A percentile compares a stretch with the other conserved stretches of the same genome.
Conservation (phyloP, 1,140 invertebrate genomes). For the Bombyx mandarina region DNA sequence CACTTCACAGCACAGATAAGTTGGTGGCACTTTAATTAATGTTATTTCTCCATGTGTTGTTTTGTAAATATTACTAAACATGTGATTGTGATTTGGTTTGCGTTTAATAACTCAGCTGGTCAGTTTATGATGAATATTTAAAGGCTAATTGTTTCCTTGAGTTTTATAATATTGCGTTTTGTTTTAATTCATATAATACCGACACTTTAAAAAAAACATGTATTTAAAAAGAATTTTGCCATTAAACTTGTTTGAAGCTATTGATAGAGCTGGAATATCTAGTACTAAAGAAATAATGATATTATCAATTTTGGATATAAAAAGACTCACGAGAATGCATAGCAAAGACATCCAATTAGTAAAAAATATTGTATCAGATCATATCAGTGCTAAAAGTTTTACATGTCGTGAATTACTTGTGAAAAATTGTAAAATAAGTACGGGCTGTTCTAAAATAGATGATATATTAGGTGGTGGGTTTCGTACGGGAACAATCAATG, state of each 20-base stretch:
- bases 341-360: conserved; percentile 37
- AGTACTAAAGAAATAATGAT: conserved; percentile 41
- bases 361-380: conserved; percentile 35
- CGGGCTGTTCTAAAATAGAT: conserved; percentile 78
- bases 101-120: no score
- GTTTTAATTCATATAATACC: conserved; percentile 15
- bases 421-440: conserved; percentile 14
- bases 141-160: no score
- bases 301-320: conserved; percentile 46
- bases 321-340: conserved; percentile 42
- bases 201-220: conserved; percentile 22
- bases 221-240: conserved; percentile 34
- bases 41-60: no score
- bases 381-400: conserved; percentile 20
- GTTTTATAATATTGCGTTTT: no score
- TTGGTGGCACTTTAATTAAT: no score
- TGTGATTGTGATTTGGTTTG: no score
- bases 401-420: conserved; percentile 19
- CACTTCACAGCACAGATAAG: no score
- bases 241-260: conserved; percentile 33
- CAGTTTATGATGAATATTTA: no score
- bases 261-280: conserved; percentile 41
- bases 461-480: conserved; percentile 80
- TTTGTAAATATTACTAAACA: no score
- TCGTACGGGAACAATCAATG: conserved; percentile 80